Base-by-base conservation (phyloP, 2,888 invertebrate species). In the Drosophila imparisetae region DNA sequence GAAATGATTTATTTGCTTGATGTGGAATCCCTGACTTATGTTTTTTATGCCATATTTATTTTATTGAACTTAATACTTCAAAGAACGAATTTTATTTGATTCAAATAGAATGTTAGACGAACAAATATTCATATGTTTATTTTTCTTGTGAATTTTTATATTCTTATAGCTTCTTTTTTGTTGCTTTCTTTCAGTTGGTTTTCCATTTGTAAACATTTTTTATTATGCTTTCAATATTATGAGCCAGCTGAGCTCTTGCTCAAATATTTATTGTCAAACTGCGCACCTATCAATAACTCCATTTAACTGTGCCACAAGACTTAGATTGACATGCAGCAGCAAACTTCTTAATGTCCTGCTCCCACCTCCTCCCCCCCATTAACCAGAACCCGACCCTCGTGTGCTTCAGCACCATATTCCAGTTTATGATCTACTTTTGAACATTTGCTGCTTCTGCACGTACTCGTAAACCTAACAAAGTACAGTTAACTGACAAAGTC, bases 401-500 rank as follows among this genome's bases (percentile, higher is more conserved):
- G 54, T 61, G 73, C 32, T 61, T 55, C 49, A 57, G 32, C 52
- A 59, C 45, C 72, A 65, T 80, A 66, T 81, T 53, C 30, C 18
- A 45, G 30, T 88, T 88, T 86, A 80, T 72, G 66, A 58, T 52
- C 66, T 42, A 11, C 30, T 58, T 53, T 34, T 11, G 4, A 58
- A 50, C 64, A 73, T 74, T 75, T 66, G 49, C 62, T 58, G 62
- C 82, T 74, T 36, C 65, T 59, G 67, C 63, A 70, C 83, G 80
- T 69, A 72, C 53, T 80, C 78, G 80, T 76, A 82, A 89, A 81
- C n/a, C 63, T 50, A 55, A 80, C 71, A 75, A 83, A 80, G 89
- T 88, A 72, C 77, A 55, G 62, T 78, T 67, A 65, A 72, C 81
- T 59, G 72, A 75, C 75, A 86, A 86, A 88, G 86, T 83, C 86